These are phyloP conservation scores for Mechanitis mazaeus DNA, from an alignment of 2,888 invertebrate genomes.

Conservation along the genomic window DNA sequence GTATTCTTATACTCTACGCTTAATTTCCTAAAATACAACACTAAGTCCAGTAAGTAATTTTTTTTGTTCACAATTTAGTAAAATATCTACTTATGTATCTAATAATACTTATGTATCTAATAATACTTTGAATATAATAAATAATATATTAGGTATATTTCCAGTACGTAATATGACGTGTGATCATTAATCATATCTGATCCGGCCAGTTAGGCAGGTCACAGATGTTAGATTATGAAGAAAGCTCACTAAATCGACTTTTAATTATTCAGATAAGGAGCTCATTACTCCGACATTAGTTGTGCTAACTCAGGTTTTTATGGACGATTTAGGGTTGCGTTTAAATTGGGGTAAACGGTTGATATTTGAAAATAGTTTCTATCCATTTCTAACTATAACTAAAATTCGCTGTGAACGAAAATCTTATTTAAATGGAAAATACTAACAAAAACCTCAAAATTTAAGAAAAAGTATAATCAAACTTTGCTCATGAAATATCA, in stretches of 20 bases:
- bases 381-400: no score
- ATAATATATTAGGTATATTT: background rate
- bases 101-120: no score
- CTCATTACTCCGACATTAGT: conserved; percentile 69
- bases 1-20: no score
- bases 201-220: conserved; percentile 55
- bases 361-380: background rate
- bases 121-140: background rate
- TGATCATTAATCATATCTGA: conserved; percentile 54
- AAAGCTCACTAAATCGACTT: conserved; percentile 72
- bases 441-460: no score
- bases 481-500: no score
- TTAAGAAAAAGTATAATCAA: no score
- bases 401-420: no score
- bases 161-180: background rate
- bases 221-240: conserved; percentile 46
- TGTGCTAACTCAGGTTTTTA: conserved; percentile 59
- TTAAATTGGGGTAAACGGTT: background rate
- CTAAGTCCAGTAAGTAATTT: no score
- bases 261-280: conserved; percentile 74
- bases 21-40: no score
- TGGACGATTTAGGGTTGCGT: conserved; percentile 48
- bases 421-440: no score
- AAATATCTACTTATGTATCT: no score
- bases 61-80: no score